These are phyloP conservation scores for Periophthalmus modestus DNA, from an alignment of 2,113 vertebrate species.

Conservation along the genomic window DNA sequence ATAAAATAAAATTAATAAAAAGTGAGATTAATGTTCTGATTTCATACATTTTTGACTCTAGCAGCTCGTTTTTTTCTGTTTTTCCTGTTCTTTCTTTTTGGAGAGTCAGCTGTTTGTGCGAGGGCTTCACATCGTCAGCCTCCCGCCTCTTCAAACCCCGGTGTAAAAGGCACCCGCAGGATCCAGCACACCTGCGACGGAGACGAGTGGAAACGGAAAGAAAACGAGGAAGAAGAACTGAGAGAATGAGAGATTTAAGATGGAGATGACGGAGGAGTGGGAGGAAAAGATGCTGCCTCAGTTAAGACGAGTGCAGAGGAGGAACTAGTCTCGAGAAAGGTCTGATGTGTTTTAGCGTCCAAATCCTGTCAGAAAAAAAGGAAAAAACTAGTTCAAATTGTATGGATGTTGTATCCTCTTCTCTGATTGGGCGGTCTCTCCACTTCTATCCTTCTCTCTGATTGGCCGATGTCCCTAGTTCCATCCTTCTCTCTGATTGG, in stretches of 20 bases:
- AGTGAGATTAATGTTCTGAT: too few relatives aligned
- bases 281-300: slow-evolving; percentile 20
- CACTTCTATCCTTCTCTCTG: too few relatives aligned
- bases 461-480: too few relatives aligned
- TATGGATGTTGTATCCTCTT: too few relatives aligned
- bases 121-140: slow-evolving; percentile 54
- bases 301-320: not conserved
- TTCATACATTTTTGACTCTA: not conserved
- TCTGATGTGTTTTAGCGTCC: too few relatives aligned
- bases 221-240: slow-evolving; percentile 53
- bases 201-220: slow-evolving; percentile 8
- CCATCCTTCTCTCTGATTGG: too few relatives aligned
- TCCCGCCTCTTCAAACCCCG: slow-evolving; percentile 50
- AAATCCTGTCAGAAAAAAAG: too few relatives aligned
- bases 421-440: too few relatives aligned
- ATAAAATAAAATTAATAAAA: too few relatives aligned
- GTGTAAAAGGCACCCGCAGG: slow-evolving; percentile 46
- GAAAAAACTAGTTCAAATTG: too few relatives aligned
- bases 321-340: not conserved
- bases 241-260: slow-evolving; percentile 51
- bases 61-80: not conserved
- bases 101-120: slow-evolving; percentile 37
- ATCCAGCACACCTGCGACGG: slow-evolving; percentile 37
- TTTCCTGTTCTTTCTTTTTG: not conserved
- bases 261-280: slow-evolving; percentile 24